Conservation (phyloP, 1,140 invertebrate genomes). For the Ectropis grisescens region DNA sequence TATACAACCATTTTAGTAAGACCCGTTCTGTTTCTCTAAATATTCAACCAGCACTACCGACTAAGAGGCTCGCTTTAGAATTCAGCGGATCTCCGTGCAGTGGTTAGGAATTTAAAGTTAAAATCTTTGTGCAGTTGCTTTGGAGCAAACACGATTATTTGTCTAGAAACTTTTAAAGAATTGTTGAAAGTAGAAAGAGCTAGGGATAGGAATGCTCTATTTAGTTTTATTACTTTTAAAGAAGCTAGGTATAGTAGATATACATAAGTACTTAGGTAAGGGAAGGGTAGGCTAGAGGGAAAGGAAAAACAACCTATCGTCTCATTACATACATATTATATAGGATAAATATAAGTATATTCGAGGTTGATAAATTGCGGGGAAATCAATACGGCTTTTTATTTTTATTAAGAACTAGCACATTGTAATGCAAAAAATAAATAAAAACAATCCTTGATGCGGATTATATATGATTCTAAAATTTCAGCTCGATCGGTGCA, state of each 20-base stretch:
- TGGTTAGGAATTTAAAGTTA: constrained; percentile 28
- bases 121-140: constrained; percentile 20
- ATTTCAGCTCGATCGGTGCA: no score
- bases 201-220: not conserved
- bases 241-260: not conserved
- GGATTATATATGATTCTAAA: no score
- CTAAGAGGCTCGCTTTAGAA: constrained; percentile 6
- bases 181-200: constrained; percentile 3
- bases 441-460: no score
- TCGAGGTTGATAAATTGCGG: not conserved
- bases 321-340: not conserved
- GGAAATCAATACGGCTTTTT: not conserved
- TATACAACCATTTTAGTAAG: constrained; percentile 25
- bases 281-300: no score
- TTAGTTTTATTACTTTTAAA: not conserved
- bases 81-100: constrained; percentile 18
- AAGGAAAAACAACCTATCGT: no score
- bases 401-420: not conserved
- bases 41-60: not conserved
- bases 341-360: not conserved
- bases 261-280: no score
- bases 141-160: constrained; percentile 33
- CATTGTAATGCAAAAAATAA: no score
- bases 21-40: constrained; percentile 7
- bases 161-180: constrained; percentile 48